Base-by-base conservation (phyloP, 2,888 invertebrate genomes). In the Drosophila barbarae region DNA sequence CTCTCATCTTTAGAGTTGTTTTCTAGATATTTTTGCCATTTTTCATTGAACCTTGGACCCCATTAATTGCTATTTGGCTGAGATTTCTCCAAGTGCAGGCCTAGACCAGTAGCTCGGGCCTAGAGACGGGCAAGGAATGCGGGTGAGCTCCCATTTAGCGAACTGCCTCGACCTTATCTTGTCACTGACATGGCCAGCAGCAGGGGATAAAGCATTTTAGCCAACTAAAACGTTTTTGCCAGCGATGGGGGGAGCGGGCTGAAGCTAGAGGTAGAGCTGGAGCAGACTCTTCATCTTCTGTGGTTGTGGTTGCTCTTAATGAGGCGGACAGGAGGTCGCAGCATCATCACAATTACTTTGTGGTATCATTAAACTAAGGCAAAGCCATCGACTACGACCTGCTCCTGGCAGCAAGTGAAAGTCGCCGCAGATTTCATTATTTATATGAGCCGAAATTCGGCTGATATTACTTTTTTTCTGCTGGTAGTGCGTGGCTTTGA, bases 71-170 rank as follows among this genome's bases (percentile, higher is more conserved):
- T 2, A 2, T 6, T 0, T 2, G 10, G 0, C 1, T 18, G 30
- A 5, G 13, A 32, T 46, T 32, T 32, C 15, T 44, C 15, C 3
- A 9, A 32, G 56, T 51, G 59, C 15, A 23, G 5, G 15, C 50
- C 61, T 61, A 59, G 42, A 59, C 41, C 58, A 41, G 46, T 46
- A 65, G 59, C 41, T 21, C 8, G 58, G 18, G 41, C 57, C 15
- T 10, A 18, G 28, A 38, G 36, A 34, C 28, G 23, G 21, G 32
- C 21, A 35, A 52, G 58, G 51, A 59, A 60, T 59, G 66, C 66
- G 66, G 69, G 71, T 55, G 71, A 71, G 55, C 54, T 69, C 66
- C 69, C 71, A 69, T 69, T 69, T 71, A 47, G 69, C 54, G 41
- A 38, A 52, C 38, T 38, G 71, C 30, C 63, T 42, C 63, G 63